These are phyloP conservation scores for Macrobrachium nipponense DNA, from an alignment of 1,140 invertebrate genomes.

Conservation along the genomic window DNA sequence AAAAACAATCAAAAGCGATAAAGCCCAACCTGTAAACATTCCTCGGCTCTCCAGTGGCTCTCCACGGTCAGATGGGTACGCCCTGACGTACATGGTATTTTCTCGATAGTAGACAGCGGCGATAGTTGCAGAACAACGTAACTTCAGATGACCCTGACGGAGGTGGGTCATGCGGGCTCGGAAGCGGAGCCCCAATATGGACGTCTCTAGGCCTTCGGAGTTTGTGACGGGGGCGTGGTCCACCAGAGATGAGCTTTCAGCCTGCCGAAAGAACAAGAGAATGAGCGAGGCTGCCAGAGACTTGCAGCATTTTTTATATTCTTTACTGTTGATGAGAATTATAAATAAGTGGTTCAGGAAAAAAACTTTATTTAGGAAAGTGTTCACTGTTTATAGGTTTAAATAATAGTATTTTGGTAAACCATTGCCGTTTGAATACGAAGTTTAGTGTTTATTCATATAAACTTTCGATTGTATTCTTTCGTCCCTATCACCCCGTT, in stretches of 20 bases:
- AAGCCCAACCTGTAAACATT: slow-evolving; percentile 37
- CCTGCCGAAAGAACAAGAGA: not conserved
- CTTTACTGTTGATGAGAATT: too few relatives aligned
- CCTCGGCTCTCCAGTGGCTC: slow-evolving; percentile 27
- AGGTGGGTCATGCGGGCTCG: slow-evolving; percentile 82
- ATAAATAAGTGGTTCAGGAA: too few relatives aligned
- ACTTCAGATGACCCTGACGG: slow-evolving; percentile 81
- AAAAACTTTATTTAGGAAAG: too few relatives aligned
- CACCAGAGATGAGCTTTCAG: slow-evolving; percentile 35
- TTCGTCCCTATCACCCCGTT: not conserved
- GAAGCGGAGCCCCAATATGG: slow-evolving; percentile 78
- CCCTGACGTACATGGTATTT: slow-evolving; percentile 8
- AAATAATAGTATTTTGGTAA: too few relatives aligned
- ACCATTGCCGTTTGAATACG: too few relatives aligned
- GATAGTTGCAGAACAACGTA: slow-evolving; percentile 88
- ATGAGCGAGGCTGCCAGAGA: not conserved
- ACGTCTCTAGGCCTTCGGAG: slow-evolving; percentile 78
- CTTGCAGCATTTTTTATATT: too few relatives aligned
- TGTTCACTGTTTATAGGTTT: too few relatives aligned
- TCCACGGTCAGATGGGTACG: slow-evolving; percentile 2
- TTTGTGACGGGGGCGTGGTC: slow-evolving; percentile 64
- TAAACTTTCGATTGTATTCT: not conserved
- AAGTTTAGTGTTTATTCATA: too few relatives aligned
- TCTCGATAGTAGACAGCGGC: slow-evolving; percentile 78
- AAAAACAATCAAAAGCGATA: not conserved